Conservation (phyloP, 2,797 vertebrate genomes). For the Fistularia tabacaria region DNA sequence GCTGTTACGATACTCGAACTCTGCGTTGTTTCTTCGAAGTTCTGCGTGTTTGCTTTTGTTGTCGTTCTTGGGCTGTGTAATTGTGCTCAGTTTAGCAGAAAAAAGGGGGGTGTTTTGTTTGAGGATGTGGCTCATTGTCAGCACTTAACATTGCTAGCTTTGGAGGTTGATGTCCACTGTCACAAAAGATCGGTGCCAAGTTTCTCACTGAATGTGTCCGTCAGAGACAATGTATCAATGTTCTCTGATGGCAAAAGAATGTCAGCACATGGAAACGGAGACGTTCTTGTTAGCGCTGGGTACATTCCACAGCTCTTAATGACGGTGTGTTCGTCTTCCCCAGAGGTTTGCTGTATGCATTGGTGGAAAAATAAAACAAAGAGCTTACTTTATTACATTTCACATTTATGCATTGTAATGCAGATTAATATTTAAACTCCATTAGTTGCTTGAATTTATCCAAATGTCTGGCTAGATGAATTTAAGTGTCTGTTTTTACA, state of each 20-base stretch:
- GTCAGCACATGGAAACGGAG: constrained; percentile 35
- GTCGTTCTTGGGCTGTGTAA: constrained; percentile 48
- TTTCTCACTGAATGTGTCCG: constrained; percentile 35
- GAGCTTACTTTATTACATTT: constrained; percentile 6
- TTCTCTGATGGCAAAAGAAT: constrained; percentile 11
- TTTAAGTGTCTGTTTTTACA: too few species aligned
- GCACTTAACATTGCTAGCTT: constrained; percentile 23
- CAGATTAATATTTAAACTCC: too few species aligned
- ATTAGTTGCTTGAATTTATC: too few species aligned
- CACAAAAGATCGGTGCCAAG: constrained; percentile 34
- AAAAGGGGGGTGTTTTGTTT: constrained; percentile 11
- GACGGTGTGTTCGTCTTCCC: constrained; percentile 23
- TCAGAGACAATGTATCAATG: constrained; percentile 24
- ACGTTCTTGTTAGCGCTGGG: constrained; percentile 31
- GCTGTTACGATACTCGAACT: constrained; percentile 66
- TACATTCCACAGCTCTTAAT: constrained; percentile 37
- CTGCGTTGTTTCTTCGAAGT: constrained; percentile 55
- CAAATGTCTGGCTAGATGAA: too few species aligned
- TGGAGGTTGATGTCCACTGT: constrained; percentile 32
- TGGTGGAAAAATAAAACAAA: constrained; percentile 19
- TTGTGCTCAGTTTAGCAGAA: constrained; percentile 29
- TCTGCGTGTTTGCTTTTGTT: constrained; percentile 60
- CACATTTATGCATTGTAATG: neutral
- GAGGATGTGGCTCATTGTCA: constrained; percentile 41
- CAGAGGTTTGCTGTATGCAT: constrained; percentile 18